Conservation (phyloP, 2,113 vertebrate genomes). For the Heptranchias perlo region DNA sequence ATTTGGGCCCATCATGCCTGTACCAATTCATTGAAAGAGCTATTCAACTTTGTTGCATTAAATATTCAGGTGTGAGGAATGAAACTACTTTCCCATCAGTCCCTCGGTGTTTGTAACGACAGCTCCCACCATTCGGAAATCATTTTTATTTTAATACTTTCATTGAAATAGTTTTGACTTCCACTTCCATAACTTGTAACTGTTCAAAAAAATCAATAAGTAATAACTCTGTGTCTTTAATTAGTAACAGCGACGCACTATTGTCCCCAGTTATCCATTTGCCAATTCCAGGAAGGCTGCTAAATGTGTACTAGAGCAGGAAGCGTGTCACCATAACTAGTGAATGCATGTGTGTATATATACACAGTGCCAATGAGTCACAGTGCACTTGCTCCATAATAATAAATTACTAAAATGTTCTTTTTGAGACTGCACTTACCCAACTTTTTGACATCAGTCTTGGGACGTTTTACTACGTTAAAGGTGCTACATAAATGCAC, state of each 20-base stretch:
- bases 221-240: neutral
- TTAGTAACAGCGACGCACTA: neutral
- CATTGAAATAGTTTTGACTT: neutral
- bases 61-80: neutral
- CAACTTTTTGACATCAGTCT: neutral
- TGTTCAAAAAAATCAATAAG: too few relatives aligned
- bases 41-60: too few relatives aligned
- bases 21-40: too few relatives aligned
- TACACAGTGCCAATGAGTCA: neutral
- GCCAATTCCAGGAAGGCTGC: neutral
- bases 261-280: neutral
- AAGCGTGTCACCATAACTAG: neutral
- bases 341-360: neutral
- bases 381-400: neutral
- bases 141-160: neutral
- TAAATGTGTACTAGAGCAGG: neutral
- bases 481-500: neutral
- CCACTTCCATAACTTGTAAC: neutral
- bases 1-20: too few relatives aligned
- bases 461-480: too few relatives aligned
- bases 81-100: neutral
- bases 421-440: neutral
- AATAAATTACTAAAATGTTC: neutral
- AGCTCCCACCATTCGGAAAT: neutral
- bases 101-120: too few relatives aligned